A percentile compares a stretch with the other conserved stretches of the same genome.
Evolutionary conservation across 1,140 invertebrate genomes (phyloP).

Genomic region (Bicyclus anynana): DNA sequence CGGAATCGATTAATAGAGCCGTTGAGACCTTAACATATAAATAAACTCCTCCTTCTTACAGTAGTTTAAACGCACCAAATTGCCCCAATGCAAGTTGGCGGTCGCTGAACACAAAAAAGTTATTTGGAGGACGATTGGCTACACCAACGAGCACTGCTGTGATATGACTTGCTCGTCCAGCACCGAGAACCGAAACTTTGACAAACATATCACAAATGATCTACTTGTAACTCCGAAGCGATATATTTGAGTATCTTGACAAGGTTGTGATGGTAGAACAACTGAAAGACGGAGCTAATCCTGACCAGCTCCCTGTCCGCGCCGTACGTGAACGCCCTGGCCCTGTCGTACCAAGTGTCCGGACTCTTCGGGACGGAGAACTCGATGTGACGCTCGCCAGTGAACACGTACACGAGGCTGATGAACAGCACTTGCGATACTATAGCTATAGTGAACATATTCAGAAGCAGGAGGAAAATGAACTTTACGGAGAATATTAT

Average conservation of each 20-base stretch:
- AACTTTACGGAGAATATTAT: conserved; percentile 36
- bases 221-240: conserved; percentile 10
- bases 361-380: conserved; percentile 39
- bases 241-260: conserved; percentile 45
- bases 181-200: no score
- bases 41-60: no score
- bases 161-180: no score
- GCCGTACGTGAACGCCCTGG: conserved; percentile 38
- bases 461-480: conserved; percentile 38
- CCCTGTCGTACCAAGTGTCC: conserved; percentile 38
- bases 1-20: no score
- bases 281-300: conserved; percentile 42
- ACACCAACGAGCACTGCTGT: no score
- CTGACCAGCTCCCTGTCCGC: conserved; percentile 39
- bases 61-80: no score
- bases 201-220: not conserved
- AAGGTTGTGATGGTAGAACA: conserved; percentile 42
- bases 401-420: conserved; percentile 38
- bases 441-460: conserved; percentile 40
- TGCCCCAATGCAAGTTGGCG: no score
- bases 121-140: no score
- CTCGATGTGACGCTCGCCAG: conserved; percentile 46
- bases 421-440: conserved; percentile 40
- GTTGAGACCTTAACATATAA: no score
- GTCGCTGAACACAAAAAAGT: no score